A percentile compares a stretch with the other conserved stretches of the same genome.
Conservation (phyloP, 2,888 invertebrate genomes). For the Catocala fraxini region DNA sequence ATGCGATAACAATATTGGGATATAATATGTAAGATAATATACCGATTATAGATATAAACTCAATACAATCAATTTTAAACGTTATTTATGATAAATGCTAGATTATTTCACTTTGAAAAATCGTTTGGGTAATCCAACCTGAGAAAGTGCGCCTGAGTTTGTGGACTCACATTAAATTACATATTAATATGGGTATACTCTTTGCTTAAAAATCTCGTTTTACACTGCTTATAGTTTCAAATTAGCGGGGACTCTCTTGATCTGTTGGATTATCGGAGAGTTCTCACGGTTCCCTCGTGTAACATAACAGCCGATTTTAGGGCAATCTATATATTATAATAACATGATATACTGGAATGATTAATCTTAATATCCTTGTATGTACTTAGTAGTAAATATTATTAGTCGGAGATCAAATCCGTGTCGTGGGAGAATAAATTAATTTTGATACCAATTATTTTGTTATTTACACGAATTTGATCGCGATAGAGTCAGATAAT, state of each 20-base stretch:
- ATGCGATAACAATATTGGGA: conserved; percentile 58
- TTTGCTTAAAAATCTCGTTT: conserved; percentile 23
- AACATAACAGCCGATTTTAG: neutral
- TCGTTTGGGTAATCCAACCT: conserved; percentile 46
- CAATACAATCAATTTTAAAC: conserved; percentile 60
- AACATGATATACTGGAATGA: neutral
- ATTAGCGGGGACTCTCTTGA: conserved; percentile 20
- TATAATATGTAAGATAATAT: conserved; percentile 66
- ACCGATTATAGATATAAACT: conserved; percentile 59
- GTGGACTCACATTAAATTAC: conserved; percentile 31
- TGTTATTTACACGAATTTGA: too few species aligned
- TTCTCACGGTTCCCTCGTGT: conserved; percentile 13
- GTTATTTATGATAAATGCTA: conserved; percentile 49
- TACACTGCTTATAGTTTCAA: conserved; percentile 25
- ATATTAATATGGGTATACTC: conserved; percentile 28
- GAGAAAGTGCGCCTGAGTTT: conserved; percentile 35
- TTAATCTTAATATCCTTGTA: too few species aligned
- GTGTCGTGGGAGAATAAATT: too few species aligned
- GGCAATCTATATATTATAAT: neutral
- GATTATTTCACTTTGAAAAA: conserved; percentile 52
- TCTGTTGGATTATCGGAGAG: neutral
- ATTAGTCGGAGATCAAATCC: too few species aligned
- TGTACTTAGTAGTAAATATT: too few species aligned
- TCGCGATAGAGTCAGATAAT: too few species aligned
- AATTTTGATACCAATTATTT: too few species aligned